Evolutionary conservation across 2,888 invertebrate genomes (phyloP), one percentile per base, ranked within the genome.

Genomic region (Cephus sareptanus): DNA sequence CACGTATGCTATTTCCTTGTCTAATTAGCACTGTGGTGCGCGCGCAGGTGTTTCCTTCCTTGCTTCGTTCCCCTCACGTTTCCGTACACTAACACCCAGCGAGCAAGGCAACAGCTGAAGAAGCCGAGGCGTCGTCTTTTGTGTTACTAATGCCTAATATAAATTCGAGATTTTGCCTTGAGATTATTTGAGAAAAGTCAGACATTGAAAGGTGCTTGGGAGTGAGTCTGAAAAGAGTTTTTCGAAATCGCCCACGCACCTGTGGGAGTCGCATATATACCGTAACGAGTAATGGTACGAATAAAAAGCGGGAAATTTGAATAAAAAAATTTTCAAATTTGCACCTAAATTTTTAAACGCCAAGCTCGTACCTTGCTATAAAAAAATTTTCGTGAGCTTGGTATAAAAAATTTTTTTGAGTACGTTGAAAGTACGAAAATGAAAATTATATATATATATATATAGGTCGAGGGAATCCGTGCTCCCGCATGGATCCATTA

Each of bases 1-100:
- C 79, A 75, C 81, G 83, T 84, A 83, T 82, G 79, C 81, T 85
- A 85, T 86, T 83, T 86, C 81, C 84, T 70, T 82, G 84, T 83
- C 84, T 83, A 86, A 86, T 86, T 85, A 86, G 83, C 85, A 80
- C 81, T 81, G 80, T 9, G 81, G 79, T 79, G 77, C 77, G 76
- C 76, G 82, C 84, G 85, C 85, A 83, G 85, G 80, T 84, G 83
- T 77, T 82, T 76, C 75, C 77, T 75, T 83, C 81, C 81, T 78
- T 81, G 80, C 56, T 79, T 79, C 79, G 79, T 79, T 79, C 79
- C 79, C 79, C 76, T 79, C 75, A 30, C 37, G 56, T 37, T 40
- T 34, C 37, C 30, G n/a, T n/a, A 31, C 11, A 35, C 11, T 31
- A 69, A n/a, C n/a, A 15, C 6, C 33, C 56, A 75, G 40, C 37